A percentile compares a stretch with the other conserved stretches of the same genome.
phyloP scores from a whole-genome alignment of 2,797 vertebrate species.

The Oryzias dopingdopingensis region DNA sequence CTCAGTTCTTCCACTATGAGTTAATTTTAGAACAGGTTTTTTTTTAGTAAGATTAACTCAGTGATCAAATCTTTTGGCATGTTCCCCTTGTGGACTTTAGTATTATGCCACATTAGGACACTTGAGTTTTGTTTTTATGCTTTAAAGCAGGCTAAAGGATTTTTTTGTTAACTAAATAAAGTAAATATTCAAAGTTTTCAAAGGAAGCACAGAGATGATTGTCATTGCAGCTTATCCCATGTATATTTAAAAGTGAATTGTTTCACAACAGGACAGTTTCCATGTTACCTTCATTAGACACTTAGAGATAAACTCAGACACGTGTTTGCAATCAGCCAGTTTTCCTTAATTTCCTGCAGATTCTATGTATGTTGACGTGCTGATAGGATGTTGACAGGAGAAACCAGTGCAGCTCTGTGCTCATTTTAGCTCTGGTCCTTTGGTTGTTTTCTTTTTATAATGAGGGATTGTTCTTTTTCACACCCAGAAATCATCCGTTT shows the following conservation, averaged over 20 bases:
- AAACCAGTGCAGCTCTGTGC: conserved; percentile 36
- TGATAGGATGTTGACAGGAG: conserved; percentile 29
- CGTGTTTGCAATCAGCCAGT: conserved; percentile 64
- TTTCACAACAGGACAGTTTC: conserved; percentile 52
- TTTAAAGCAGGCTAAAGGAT: no score
- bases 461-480: conserved; percentile 20
- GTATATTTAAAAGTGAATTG: conserved; percentile 44
- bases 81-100: no score
- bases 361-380: conserved; percentile 40
- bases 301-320: conserved; percentile 63
- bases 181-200: background rate
- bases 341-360: conserved; percentile 60
- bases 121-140: no score
- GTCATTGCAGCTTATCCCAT: conserved; percentile 21
- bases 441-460: conserved; percentile 9
- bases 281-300: conserved; percentile 59
- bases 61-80: no score
- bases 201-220: conserved; percentile 3
- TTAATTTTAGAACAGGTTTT: no score
- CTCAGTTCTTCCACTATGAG: no score
- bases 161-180: no score
- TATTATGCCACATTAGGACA: no score
- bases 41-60: no score
- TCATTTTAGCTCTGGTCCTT: conserved; percentile 15
- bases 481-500: background rate